Percentiles rank a stretch among this genome's conserved stretches.
Conservation (phyloP, 53 echinoderm and acorn worm species). For the Astropecten irregularis region DNA sequence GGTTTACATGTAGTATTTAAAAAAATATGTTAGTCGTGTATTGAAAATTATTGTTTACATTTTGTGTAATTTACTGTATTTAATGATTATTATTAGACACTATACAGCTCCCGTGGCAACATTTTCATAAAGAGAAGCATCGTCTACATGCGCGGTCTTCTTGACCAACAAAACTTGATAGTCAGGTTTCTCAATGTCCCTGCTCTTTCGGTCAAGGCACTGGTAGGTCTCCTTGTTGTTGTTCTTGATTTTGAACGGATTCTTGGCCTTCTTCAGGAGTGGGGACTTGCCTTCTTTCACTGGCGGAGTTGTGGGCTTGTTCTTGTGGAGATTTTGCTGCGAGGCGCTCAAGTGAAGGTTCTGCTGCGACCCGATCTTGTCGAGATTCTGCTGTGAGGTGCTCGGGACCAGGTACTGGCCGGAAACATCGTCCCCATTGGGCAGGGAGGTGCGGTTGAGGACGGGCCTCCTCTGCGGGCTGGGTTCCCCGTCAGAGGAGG, state of each 20-base stretch:
- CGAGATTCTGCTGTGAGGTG: background rate
- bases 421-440: background rate
- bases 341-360: constrained; percentile 12
- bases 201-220: constrained; percentile 4
- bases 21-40: no score
- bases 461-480: background rate
- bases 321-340: constrained; percentile 28
- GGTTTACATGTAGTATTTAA: no score
- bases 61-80: no score
- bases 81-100: no score
- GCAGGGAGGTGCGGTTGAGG: background rate
- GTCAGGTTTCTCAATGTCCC: background rate
- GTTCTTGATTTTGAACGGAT: constrained; percentile 40
- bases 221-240: constrained; percentile 35
- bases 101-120: constrained; percentile 12
- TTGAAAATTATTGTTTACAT: no score
- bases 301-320: background rate
- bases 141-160: background rate
- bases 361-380: constrained; percentile 21
- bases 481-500: background rate
- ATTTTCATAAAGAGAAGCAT: constrained; percentile 13
- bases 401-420: background rate
- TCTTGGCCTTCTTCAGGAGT: constrained; percentile 10
- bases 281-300: constrained; percentile 6
- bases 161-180: constrained; percentile 3